Percentiles rank a stretch among this genome's conserved stretches.
Conservation (phyloP, 2,888 invertebrate genomes). For the Stramonita haemastoma region DNA sequence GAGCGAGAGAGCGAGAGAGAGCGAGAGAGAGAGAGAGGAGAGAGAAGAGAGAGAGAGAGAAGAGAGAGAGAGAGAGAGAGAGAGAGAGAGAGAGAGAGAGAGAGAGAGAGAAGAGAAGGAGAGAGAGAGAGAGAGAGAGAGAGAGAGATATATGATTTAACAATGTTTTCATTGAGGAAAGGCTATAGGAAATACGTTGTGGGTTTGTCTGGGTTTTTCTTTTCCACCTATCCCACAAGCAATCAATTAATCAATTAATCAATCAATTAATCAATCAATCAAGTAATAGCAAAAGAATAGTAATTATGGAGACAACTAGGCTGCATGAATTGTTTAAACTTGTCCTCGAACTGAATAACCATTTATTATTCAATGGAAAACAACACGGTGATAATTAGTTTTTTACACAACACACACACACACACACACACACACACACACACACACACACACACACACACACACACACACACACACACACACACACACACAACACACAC, state of each 20-base stretch:
- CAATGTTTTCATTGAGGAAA: too few species aligned
- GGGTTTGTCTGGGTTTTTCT: too few species aligned
- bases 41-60: not conserved
- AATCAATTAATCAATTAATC: too few species aligned
- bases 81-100: constrained; percentile 36
- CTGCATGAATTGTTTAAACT: too few species aligned
- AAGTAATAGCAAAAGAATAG: too few species aligned
- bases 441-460: constrained; percentile 1
- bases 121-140: constrained; percentile 19
- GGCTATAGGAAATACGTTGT: too few species aligned
- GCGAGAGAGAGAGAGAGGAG: not conserved
- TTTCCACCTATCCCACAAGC: too few species aligned
- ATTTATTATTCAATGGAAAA: too few species aligned
- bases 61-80: constrained; percentile 37
- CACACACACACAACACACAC: constrained; percentile 7
- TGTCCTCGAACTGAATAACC: too few species aligned
- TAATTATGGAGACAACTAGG: too few species aligned
- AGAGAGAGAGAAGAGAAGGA: constrained; percentile 5
- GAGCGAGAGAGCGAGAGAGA: not conserved
- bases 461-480: constrained; percentile 2
- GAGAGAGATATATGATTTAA: not conserved
- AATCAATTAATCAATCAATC: too few species aligned
- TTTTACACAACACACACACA: not conserved
- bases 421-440: not conserved
- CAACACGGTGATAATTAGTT: too few species aligned